Evolutionary conservation across 2,113 vertebrate genomes (phyloP).

Genomic region (Mesoclemmys tuberculata): DNA sequence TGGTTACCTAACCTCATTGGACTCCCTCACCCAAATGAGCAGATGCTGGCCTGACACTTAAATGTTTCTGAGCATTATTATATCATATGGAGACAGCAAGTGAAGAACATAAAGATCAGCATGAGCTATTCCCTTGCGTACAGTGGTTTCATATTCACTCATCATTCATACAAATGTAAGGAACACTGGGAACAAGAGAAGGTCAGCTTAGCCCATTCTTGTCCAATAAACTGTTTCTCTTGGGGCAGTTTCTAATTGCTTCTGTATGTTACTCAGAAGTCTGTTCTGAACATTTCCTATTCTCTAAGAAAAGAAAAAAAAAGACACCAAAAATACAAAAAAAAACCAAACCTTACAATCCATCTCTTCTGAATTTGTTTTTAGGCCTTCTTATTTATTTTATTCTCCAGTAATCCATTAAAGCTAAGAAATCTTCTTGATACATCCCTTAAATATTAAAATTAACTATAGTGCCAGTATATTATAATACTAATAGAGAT

Average conservation of each 20-base stretch:
- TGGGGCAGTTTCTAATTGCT: slow-evolving; percentile 12
- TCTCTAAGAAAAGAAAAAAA: not conserved
- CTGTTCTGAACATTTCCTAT: slow-evolving; percentile 23
- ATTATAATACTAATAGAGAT: not conserved
- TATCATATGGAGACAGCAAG: slow-evolving; percentile 24
- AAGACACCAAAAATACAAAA: not conserved
- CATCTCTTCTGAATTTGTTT: not conserved
- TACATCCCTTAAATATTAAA: not conserved
- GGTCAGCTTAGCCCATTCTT: not conserved
- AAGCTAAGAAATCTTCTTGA: not conserved
- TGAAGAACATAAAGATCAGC: slow-evolving; percentile 4
- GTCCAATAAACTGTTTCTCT: not conserved
- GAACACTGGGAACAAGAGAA: not conserved
- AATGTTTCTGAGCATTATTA: slow-evolving; percentile 11
- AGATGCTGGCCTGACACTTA: not conserved
- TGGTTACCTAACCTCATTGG: not conserved
- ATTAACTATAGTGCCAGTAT: not conserved
- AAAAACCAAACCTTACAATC: not conserved
- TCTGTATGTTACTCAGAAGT: slow-evolving; percentile 13
- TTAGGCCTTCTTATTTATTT: not conserved
- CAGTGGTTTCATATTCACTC: not conserved
- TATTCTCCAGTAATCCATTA: not conserved
- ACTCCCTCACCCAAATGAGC: slow-evolving; percentile 12
- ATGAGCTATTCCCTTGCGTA: fast-evolving
- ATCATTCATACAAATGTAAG: slow-evolving; percentile 6